A percentile compares a stretch with the other conserved stretches of the same genome.
phyloP scores from a whole-genome alignment of 2,888 invertebrate genomes.

The Melanostoma scalare region DNA sequence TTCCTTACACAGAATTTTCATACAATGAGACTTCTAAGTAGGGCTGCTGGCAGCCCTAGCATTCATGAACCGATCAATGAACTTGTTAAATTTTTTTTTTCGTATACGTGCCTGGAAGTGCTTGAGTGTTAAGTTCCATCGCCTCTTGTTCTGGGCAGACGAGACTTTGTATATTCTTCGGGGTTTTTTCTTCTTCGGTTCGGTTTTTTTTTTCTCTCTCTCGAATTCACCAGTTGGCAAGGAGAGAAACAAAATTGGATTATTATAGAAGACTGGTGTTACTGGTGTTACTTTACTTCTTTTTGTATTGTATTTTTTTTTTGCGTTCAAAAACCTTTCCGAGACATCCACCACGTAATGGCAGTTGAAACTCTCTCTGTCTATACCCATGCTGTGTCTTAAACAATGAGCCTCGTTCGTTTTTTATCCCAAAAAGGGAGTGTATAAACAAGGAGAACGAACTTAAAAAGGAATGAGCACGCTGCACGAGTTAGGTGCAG shows the following conservation, averaged over 20 bases:
- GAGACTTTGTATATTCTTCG: conserved; percentile 50
- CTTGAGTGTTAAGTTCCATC: conserved; percentile 52
- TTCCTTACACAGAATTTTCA: background rate
- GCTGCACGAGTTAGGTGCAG: conserved; percentile 57
- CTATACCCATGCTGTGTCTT: conserved; percentile 23
- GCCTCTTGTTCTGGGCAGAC: conserved; percentile 31
- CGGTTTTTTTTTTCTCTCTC: conserved; percentile 34
- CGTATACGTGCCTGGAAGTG: conserved; percentile 30
- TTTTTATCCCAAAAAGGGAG: conserved; percentile 13
- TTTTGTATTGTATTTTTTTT: conserved; percentile 1
- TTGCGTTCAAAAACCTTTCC: conserved; percentile 55
- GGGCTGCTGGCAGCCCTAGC: conserved; percentile 52
- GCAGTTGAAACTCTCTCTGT: background rate
- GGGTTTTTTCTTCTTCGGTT: no score
- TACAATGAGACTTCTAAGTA: conserved; percentile 48
- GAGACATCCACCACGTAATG: background rate
- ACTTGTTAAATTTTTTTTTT: conserved; percentile 57
- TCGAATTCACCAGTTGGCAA: conserved; percentile 14
- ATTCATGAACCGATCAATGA: conserved; percentile 67
- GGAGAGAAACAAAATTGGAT: conserved; percentile 37
- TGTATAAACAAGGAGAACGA: conserved; percentile 21
- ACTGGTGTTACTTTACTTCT: conserved; percentile 21
- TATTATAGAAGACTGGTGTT: conserved; percentile 41
- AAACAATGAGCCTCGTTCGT: conserved; percentile 4
- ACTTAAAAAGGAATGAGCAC: conserved; percentile 15